Conservation (phyloP, 2,797 vertebrate genomes). For the Periophthalmus magnuspinnatus region DNA sequence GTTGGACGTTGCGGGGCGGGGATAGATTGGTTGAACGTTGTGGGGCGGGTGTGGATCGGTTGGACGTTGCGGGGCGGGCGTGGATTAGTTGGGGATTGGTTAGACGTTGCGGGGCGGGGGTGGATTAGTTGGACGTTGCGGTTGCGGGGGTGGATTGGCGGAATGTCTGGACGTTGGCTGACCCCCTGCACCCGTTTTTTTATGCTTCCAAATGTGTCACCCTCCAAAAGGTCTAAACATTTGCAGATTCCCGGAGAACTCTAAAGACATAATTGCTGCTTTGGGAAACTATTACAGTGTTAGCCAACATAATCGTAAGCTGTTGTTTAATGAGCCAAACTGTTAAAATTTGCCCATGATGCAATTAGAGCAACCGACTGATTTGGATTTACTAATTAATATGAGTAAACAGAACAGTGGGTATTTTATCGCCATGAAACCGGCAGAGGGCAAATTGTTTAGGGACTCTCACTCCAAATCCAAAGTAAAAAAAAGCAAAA, state of each 20-base stretch:
- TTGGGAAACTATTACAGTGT: conserved; percentile 34
- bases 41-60: no score
- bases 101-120: no score
- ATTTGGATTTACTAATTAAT: conserved; percentile 36
- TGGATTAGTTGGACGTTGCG: no score
- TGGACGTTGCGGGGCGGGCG: no score
- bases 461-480: not conserved
- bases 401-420: conserved; percentile 4
- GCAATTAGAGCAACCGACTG: conserved; percentile 31
- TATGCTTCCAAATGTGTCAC: conserved; percentile 40
- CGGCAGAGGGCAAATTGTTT: not conserved
- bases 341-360: conserved; percentile 27
- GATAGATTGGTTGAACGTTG: no score
- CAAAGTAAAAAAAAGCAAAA: not conserved
- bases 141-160: no score
- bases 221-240: conserved; percentile 36
- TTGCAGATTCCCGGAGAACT: conserved; percentile 29
- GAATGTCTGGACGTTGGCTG: conserved; percentile 40
- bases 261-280: conserved; percentile 41
- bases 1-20: no score
- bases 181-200: conserved; percentile 56
- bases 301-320: conserved; percentile 39
- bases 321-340: conserved; percentile 52
- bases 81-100: no score
- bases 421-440: conserved; percentile 12